phyloP scores from a whole-genome alignment of 2,888 invertebrate genomes.

The Callimorpha dominula region DNA sequence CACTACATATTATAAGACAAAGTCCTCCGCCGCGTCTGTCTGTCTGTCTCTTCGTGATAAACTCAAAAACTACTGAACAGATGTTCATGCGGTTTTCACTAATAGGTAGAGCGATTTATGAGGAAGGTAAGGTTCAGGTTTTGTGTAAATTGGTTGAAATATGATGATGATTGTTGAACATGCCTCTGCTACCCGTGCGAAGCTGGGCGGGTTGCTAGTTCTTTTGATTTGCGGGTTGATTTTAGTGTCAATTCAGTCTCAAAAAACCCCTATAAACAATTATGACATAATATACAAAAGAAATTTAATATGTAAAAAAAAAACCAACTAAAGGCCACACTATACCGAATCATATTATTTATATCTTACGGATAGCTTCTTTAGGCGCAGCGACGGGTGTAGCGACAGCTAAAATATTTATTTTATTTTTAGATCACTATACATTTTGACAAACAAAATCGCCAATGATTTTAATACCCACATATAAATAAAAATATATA shows the following conservation, averaged over 20 bases:
- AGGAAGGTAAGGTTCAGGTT: too few relatives aligned
- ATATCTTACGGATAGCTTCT: conserved; percentile 72
- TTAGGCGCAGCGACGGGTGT: conserved; percentile 67
- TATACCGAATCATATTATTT: conserved; percentile 50
- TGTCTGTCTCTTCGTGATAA: too few relatives aligned
- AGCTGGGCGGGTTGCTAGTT: too few relatives aligned
- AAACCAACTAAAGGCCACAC: conserved; percentile 46
- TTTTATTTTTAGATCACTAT: conserved; percentile 11
- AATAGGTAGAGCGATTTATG: too few relatives aligned
- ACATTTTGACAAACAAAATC: conserved; percentile 21
- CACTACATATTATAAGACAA: too few relatives aligned
- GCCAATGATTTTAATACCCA: conserved; percentile 29
- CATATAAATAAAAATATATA: not conserved
- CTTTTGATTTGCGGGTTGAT: not conserved
- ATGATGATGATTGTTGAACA: too few relatives aligned
- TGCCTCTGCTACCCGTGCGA: too few relatives aligned
- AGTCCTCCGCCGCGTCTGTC: too few relatives aligned
- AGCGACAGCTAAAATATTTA: conserved; percentile 67
- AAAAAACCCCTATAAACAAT: conserved; percentile 29
- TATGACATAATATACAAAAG: not conserved
- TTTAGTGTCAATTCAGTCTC: conserved; percentile 21
- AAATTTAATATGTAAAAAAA: conserved; percentile 22
- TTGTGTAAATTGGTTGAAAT: too few relatives aligned
- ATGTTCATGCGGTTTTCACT: too few relatives aligned
- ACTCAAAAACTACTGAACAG: too few relatives aligned